Evolutionary conservation across 2,113 vertebrate species (phyloP).

Genomic region (Coreoperca whiteheadi): DNA sequence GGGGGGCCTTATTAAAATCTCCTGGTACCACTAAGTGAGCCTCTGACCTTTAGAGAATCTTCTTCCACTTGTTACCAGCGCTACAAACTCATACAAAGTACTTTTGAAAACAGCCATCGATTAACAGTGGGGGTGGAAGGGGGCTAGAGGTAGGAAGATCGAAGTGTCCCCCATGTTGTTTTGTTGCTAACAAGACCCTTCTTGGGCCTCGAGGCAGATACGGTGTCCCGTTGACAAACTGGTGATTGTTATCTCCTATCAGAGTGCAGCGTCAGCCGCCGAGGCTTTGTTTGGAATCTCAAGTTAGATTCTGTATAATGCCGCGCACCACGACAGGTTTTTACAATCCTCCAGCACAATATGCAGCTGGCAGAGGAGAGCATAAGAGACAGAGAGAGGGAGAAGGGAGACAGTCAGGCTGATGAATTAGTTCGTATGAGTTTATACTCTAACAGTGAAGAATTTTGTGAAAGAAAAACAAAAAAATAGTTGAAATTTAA

Average conservation of each 20-base stretch:
- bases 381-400: conserved; percentile 29
- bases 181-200: conserved; percentile 68
- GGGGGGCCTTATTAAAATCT: conserved; percentile 61
- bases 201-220: conserved; percentile 65
- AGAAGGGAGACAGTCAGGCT: conserved; percentile 19
- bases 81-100: conserved; percentile 68
- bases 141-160: conserved; percentile 52
- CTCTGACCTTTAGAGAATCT: conserved; percentile 73
- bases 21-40: conserved; percentile 51
- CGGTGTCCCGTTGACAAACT: conserved; percentile 76
- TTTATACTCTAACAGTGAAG: conserved; percentile 33
- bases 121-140: conserved; percentile 59
- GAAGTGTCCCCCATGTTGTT: conserved; percentile 69
- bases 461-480: not conserved
- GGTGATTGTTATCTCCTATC: conserved; percentile 76
- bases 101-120: conserved; percentile 76
- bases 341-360: conserved; percentile 57
- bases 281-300: conserved; percentile 69
- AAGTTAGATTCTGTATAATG: conserved; percentile 57
- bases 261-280: conserved; percentile 53
- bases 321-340: conserved; percentile 55
- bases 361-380: conserved; percentile 47
- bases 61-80: conserved; percentile 55
- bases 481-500: not conserved
- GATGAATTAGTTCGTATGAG: conserved; percentile 43